Evolutionary conservation across 1,140 invertebrate genomes (phyloP), one percentile per base, ranked within the genome.

Genomic region (Octopus sinensis): DNA sequence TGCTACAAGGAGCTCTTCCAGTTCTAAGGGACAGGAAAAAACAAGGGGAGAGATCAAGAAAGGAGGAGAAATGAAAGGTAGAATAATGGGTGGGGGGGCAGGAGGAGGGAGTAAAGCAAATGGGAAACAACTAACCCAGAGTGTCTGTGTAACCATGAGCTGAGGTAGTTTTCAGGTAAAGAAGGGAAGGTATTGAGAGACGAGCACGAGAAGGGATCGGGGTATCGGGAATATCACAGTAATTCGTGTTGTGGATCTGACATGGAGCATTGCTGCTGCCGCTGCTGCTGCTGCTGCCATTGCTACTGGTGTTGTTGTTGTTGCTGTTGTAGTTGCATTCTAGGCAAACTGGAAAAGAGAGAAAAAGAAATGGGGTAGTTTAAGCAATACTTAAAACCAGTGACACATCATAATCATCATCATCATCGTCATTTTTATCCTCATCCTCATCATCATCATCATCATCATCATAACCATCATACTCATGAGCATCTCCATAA

Each of bases 261-360:
- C 76, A 77, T 17, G 43, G 43, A 23, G 10, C 43, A 3, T 53
- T 52, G 13, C 7, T 43, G 23, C 52, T 77, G 76, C 9, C 62
- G n/a, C n/a, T 68, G 62, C 62, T 10, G 62, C n/a, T n/a, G 12
- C 12, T 12, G n/a, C 62, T 13, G n/a, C 12, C 62, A 43, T 43
- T 43, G 30, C 30, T 43, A 43, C 30, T 43, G 30, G 30, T 43
- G 30, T 43, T 13, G 62, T 3, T 13, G 62, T 68, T 68, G 30
- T n/a, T 13, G 62, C n/a, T 13, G 62, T 68, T 68, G 30, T n/a
- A n/a, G 52, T 77, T 77, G 23, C 76, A 77, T 17, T 77, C 76
- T 5, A 77, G 76, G 17, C 76, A 77, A 43, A 77, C 76, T 77
- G 52, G 52, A 77, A 77, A n/a, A 13, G 30, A 73, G 30, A 73